Conservation (phyloP, 2,113 vertebrate genomes). For the Cyanoramphus novaezelandiae region DNA sequence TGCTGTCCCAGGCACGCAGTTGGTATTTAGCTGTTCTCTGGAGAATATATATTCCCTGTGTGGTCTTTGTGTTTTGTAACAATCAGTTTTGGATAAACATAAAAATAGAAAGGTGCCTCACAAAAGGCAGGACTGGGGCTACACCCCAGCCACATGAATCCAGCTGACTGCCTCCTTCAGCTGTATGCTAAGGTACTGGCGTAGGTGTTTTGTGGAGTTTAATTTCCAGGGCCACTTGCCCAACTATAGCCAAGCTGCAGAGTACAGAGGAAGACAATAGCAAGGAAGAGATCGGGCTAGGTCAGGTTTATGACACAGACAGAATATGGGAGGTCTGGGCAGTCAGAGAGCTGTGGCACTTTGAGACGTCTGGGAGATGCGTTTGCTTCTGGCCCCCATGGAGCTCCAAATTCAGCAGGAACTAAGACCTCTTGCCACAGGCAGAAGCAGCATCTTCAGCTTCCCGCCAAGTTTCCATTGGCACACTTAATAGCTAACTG, state of each 20-base stretch:
- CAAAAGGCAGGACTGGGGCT: background rate
- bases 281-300: background rate
- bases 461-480: constrained; percentile 63
- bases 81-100: background rate
- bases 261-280: background rate
- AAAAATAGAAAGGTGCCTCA: background rate
- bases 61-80: background rate
- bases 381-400: background rate
- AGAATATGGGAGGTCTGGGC: background rate
- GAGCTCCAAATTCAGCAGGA: constrained; percentile 4
- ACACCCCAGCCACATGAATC: background rate
- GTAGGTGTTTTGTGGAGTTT: background rate
- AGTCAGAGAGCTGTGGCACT: background rate
- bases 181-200: background rate
- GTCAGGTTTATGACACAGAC: background rate
- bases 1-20: background rate
- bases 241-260: background rate
- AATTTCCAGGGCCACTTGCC: background rate
- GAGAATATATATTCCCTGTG: background rate
- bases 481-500: constrained; percentile 44
- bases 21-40: background rate
- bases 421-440: background rate
- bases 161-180: background rate
- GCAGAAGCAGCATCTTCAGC: constrained; percentile 26
- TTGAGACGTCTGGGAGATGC: background rate